phyloP scores from a whole-genome alignment of 2,113 vertebrate genomes.

The Pardalotus punctatus region DNA sequence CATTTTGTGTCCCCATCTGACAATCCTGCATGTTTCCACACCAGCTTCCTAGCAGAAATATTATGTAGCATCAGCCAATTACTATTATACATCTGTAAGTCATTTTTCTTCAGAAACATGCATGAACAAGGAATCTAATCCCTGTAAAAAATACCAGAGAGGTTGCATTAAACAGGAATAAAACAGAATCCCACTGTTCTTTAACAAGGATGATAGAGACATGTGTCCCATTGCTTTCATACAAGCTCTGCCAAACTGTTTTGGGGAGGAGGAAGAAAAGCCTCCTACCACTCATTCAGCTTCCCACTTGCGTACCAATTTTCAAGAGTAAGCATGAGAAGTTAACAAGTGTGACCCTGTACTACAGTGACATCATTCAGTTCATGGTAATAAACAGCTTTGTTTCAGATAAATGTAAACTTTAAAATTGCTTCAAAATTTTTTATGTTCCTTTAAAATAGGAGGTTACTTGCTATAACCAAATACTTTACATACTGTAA shows the following conservation, averaged over 20 bases:
- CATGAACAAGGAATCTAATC: constrained; percentile 14
- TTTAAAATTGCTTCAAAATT: not conserved
- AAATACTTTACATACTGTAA: not conserved
- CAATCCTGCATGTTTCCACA: not conserved
- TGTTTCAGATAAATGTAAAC: not conserved
- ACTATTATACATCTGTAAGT: not conserved
- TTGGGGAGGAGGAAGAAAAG: not conserved
- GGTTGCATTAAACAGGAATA: not conserved
- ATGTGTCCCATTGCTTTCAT: not conserved
- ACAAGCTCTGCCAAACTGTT: not conserved
- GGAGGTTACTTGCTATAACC: not conserved
- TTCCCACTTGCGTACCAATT: constrained; percentile 62
- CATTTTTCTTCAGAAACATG: not conserved
- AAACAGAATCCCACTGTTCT: constrained; percentile 4
- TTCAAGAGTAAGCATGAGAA: not conserved
- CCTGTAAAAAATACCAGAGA: constrained; percentile 9
- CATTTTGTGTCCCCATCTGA: not conserved
- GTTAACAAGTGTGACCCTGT: not conserved
- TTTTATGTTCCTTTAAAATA: not conserved
- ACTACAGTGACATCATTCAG: not conserved
- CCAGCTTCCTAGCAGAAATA: not conserved
- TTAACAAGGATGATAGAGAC: not conserved
- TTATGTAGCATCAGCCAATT: not conserved
- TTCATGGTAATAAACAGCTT: not conserved
- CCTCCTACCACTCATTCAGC: not conserved